Percentiles rank a stretch among this genome's conserved stretches.
Conservation (phyloP, 2,113 vertebrate species). For the Rhizomys pruinosus region DNA sequence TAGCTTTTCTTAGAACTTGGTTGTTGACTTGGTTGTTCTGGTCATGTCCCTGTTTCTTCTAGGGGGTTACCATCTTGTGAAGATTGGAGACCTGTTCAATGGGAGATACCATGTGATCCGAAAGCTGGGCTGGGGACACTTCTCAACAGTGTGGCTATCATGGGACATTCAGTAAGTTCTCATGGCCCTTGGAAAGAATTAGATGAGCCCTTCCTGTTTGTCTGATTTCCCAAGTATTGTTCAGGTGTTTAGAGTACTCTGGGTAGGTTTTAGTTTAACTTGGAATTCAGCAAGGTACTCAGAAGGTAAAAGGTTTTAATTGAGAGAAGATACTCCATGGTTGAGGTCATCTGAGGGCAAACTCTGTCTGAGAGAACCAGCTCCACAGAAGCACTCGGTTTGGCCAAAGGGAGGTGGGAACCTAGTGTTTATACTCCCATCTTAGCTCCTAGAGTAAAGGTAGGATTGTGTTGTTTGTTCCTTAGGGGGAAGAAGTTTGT, state of each 20-base stretch:
- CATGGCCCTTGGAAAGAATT: not conserved
- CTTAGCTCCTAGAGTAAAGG: not conserved
- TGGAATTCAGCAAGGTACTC: too few species aligned
- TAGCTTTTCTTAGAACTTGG: not conserved
- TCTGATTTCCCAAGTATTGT: not conserved
- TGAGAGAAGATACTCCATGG: not conserved
- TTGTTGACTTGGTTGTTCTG: not conserved
- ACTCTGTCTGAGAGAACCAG: not conserved
- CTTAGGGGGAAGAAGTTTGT: conserved; percentile 94
- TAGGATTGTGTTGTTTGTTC: conserved; percentile 55
- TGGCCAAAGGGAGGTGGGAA: not conserved
- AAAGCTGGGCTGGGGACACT: conserved; percentile 98
- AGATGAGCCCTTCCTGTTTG: not conserved
- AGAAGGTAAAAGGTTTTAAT: conserved; percentile 40
- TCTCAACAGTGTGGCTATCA: conserved; percentile 99
- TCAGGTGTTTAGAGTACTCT: too few species aligned
- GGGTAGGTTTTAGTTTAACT: too few species aligned
- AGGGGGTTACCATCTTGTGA: conserved; percentile 98
- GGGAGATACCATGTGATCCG: conserved; percentile 97
- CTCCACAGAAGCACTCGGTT: not conserved
- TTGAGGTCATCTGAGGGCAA: not conserved
- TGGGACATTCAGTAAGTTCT: conserved; percentile 97
- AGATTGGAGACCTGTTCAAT: conserved; percentile 97
- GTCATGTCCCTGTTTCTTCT: conserved; percentile 53
- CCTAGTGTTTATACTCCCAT: not conserved